phyloP scores from a whole-genome alignment of 2,113 vertebrate genomes.

The Pipra filicauda region DNA sequence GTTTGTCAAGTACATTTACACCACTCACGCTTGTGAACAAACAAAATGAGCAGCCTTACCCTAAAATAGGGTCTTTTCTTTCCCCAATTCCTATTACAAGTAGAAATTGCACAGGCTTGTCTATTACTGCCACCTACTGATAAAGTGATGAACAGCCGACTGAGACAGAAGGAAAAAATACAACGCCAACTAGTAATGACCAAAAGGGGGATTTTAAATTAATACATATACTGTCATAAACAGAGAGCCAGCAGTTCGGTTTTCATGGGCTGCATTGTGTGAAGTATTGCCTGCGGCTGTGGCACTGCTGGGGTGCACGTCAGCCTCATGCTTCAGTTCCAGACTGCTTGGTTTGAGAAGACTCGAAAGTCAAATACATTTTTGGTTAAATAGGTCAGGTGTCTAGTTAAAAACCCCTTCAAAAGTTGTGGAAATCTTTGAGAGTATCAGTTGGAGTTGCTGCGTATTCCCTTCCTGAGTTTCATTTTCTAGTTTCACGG shows the following conservation, averaged over 20 bases:
- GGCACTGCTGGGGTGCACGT: not conserved
- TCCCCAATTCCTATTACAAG: not conserved
- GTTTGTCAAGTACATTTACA: not conserved
- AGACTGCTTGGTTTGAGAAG: not conserved
- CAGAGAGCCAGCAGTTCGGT: not conserved
- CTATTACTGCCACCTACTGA: constrained; percentile 63
- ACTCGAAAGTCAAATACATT: not conserved
- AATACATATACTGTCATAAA: not conserved
- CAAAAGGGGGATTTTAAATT: not conserved
- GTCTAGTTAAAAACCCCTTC: not conserved
- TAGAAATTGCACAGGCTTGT: not conserved
- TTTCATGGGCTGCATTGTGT: not conserved
- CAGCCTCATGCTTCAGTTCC: not conserved
- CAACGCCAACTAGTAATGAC: not conserved
- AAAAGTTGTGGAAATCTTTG: not conserved
- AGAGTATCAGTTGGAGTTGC: not conserved
- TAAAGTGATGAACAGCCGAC: not conserved
- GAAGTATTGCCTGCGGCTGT: not conserved
- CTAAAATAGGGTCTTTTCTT: not conserved
- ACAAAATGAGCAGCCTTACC: not conserved
- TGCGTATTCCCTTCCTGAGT: not conserved
- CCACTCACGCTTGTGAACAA: not conserved
- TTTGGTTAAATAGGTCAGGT: not conserved
- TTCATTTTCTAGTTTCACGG: not conserved
- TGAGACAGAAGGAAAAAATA: not conserved